Conservation (phyloP, 2,888 invertebrate genomes). For the Perdita meconis region DNA sequence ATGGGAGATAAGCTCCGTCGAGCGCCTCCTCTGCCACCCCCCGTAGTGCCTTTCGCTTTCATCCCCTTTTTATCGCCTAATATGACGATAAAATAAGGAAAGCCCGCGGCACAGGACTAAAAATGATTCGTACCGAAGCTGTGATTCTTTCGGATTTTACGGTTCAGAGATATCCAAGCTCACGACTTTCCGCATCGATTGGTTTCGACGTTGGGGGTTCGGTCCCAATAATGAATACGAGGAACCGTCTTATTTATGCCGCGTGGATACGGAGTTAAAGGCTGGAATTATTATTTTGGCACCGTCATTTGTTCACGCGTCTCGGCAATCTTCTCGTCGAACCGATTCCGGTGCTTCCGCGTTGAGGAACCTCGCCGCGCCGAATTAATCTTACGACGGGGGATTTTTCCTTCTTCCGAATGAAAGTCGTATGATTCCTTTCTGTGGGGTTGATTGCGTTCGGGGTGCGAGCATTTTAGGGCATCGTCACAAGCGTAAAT, state of each 20-base stretch:
- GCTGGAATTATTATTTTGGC: conserved; percentile 55
- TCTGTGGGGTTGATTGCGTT: too few species aligned
- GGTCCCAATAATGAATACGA: conserved; percentile 58
- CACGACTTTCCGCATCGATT: conserved; percentile 63
- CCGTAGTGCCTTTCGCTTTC: conserved; percentile 45
- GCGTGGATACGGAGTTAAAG: conserved; percentile 39
- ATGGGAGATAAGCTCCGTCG: conserved; percentile 55
- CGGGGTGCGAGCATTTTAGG: too few species aligned
- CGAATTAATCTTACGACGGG: conserved; percentile 25
- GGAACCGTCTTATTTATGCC: conserved; percentile 47
- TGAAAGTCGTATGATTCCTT: conserved; percentile 1
- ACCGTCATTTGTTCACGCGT: conserved; percentile 41
- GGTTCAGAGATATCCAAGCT: conserved; percentile 54
- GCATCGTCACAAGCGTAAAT: too few species aligned
- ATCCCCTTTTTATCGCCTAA: conserved; percentile 51
- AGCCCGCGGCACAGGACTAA: conserved; percentile 42
- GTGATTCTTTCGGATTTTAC: conserved; percentile 80
- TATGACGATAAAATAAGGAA: conserved; percentile 67
- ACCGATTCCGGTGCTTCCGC: conserved; percentile 10
- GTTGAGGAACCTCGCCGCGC: background rate
- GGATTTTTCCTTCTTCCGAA: conserved; percentile 11
- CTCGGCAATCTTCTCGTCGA: conserved; percentile 21
- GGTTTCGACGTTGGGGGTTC: conserved; percentile 30
- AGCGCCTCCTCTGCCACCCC: too few species aligned
- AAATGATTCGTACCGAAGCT: conserved; percentile 69